These are phyloP conservation scores for Andrena fulva DNA, from an alignment of 2,888 invertebrate species.

Conservation along the genomic window DNA sequence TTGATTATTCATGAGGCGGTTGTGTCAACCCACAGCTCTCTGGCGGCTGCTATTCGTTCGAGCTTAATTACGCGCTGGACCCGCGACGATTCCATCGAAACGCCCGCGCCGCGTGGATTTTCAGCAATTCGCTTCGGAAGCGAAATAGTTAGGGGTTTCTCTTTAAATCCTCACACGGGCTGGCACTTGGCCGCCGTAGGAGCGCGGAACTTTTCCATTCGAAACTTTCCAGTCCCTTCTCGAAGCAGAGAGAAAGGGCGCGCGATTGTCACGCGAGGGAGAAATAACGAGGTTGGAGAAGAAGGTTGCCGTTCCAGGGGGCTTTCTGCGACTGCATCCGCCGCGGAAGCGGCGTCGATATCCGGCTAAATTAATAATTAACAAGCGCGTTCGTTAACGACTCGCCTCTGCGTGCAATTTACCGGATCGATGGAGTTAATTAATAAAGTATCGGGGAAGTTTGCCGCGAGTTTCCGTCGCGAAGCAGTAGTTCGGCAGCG, in stretches of 20 bases:
- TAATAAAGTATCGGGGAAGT: conserved; percentile 56
- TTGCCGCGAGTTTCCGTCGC: conserved; percentile 13
- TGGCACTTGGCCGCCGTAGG: conserved; percentile 6
- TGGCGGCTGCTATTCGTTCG: not conserved
- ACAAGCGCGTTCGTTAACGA: conserved; percentile 44
- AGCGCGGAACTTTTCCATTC: conserved; percentile 8
- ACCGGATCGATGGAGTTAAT: conserved; percentile 42
- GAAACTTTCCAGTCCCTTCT: not conserved
- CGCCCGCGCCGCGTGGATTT: not conserved
- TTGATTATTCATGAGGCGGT: conserved; percentile 52
- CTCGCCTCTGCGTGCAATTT: conserved; percentile 22
- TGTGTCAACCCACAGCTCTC: not conserved
- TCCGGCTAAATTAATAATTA: conserved; percentile 43
- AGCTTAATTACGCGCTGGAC: conserved; percentile 38
- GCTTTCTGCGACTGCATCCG: not conserved
- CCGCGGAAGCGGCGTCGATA: not conserved
- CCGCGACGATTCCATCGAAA: conserved; percentile 4
- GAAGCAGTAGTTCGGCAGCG: not conserved
- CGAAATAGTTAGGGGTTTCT: conserved; percentile 10
- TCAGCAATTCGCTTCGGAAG: not conserved
- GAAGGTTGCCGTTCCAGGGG: not conserved
- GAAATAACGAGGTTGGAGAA: not conserved
- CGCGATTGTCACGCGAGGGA: conserved; percentile 4
- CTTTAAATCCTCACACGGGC: conserved; percentile 10
- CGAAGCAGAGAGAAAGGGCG: not conserved